These are phyloP conservation scores for Pterobdella sp. DNA, from an alignment of 2,888 invertebrate genomes.

Conservation along the genomic window DNA sequence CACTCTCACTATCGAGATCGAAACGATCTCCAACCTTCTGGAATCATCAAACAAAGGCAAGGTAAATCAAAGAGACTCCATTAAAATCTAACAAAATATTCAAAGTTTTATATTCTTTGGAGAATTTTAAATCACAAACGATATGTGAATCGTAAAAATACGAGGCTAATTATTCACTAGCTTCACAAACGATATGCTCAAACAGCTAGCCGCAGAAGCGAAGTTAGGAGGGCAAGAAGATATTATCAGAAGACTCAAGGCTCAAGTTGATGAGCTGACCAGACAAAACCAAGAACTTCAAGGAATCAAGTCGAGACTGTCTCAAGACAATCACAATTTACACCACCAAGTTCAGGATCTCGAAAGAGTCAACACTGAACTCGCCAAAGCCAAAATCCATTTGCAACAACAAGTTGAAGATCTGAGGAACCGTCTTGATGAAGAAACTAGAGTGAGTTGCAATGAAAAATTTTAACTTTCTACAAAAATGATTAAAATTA, in stretches of 20 bases:
- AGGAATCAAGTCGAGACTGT: conserved; percentile 73
- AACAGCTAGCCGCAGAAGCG: conserved; percentile 51
- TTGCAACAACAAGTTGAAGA: conserved; percentile 48
- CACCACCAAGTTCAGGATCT: conserved; percentile 76
- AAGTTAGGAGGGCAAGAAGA: conserved; percentile 76
- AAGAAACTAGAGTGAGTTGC: conserved; percentile 32
- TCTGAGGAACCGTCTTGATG: conserved; percentile 46
- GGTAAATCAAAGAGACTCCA: conserved; percentile 49
- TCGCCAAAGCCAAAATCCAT: conserved; percentile 72
- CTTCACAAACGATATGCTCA: too few relatives aligned
- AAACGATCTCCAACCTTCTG: conserved; percentile 89
- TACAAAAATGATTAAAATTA: background rate
- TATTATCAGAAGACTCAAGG: conserved; percentile 46
- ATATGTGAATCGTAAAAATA: too few relatives aligned
- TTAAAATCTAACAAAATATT: background rate
- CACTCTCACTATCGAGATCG: conserved; percentile 95
- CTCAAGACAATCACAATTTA: conserved; percentile 60
- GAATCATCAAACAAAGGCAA: conserved; percentile 90
- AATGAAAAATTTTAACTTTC: too few relatives aligned
- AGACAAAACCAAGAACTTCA: conserved; percentile 60
- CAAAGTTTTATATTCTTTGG: background rate
- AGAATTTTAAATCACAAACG: background rate
- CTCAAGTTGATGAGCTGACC: conserved; percentile 78
- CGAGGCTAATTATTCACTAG: too few relatives aligned
- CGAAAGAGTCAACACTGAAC: conserved; percentile 87